Evolutionary conservation across 2,113 vertebrate species (phyloP).

Genomic region (Heptranchias perlo): DNA sequence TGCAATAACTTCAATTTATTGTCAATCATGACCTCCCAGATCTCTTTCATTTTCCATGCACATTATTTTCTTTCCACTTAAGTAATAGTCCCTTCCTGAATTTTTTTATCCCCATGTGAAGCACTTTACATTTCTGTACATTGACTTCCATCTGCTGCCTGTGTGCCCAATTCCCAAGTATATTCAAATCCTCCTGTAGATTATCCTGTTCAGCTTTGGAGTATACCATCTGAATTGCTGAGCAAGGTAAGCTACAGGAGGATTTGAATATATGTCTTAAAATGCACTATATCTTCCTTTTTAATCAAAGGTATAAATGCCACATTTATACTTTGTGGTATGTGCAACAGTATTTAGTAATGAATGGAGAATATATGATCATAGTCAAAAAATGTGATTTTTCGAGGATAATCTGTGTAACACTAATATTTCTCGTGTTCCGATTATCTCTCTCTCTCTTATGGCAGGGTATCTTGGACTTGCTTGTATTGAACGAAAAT

Average conservation of each 20-base stretch:
- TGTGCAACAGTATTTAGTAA: background rate
- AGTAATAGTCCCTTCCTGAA: background rate
- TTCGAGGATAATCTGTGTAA: background rate
- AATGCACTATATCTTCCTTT: background rate
- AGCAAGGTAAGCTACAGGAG: background rate
- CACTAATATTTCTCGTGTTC: background rate
- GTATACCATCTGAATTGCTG: background rate
- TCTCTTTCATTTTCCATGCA: background rate
- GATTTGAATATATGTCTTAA: background rate
- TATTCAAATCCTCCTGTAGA: background rate
- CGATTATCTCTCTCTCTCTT: constrained; percentile 44
- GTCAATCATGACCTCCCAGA: too few species aligned
- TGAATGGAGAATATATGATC: background rate
- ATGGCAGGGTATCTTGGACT: constrained; percentile 88
- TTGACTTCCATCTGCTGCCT: background rate
- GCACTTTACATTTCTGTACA: background rate
- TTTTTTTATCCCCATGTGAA: background rate
- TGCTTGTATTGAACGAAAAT: constrained; percentile 76
- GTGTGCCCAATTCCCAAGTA: background rate
- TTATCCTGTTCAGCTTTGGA: background rate
- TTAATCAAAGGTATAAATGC: background rate
- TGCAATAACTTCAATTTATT: background rate
- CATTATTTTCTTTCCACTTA: background rate
- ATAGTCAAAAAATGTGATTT: background rate
- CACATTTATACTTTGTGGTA: background rate